Conservation (phyloP, 2,113 vertebrate genomes). For the Leucopsar rothschildi region DNA sequence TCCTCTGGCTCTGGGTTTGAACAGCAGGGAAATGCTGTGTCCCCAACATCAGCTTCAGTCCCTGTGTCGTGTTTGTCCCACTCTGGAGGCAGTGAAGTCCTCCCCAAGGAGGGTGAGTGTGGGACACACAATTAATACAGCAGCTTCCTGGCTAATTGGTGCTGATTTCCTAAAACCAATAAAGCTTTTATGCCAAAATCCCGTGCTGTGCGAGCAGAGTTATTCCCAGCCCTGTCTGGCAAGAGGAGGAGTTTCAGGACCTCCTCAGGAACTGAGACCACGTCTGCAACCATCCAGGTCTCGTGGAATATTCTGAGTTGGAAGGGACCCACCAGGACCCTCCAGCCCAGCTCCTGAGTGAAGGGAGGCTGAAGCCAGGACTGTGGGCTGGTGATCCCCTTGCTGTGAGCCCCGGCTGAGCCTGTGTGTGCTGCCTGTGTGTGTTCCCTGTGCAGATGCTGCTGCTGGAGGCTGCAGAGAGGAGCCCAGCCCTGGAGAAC, state of each 20-base stretch:
- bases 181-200: neutral
- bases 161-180: neutral
- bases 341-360: neutral
- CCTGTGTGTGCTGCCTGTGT: neutral
- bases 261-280: neutral
- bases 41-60: neutral
- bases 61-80: neutral
- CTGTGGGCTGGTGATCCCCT: neutral
- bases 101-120: neutral
- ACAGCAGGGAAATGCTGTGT: neutral
- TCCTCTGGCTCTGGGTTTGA: neutral
- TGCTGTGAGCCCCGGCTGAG: neutral
- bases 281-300: neutral
- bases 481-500: constrained; percentile 47
- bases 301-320: neutral
- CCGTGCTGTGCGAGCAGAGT: neutral
- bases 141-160: neutral
- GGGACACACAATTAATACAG: neutral
- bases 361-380: neutral
- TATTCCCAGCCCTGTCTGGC: neutral
- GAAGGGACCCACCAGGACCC: neutral
- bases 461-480: constrained; percentile 71
- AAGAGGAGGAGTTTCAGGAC: neutral
- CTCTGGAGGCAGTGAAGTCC: neutral
- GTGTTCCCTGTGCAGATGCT: constrained; percentile 74